Conservation (phyloP, 1,140 invertebrate genomes). For the Psilanteris sp. region DNA sequence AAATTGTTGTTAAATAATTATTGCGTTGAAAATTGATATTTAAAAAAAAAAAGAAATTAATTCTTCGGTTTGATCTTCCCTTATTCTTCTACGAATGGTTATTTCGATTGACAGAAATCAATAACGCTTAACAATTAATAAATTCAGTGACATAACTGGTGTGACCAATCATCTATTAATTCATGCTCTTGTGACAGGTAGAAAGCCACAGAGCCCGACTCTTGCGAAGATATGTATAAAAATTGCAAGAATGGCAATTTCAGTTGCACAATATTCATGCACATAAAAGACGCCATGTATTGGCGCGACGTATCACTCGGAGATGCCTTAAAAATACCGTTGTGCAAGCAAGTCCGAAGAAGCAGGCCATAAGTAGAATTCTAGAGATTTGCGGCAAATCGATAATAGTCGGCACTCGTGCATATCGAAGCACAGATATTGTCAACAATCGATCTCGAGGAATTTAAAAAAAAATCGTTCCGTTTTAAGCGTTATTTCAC, state of each 20-base stretch:
- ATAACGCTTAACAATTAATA: conserved; percentile 51
- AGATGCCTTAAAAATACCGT: conserved; percentile 64
- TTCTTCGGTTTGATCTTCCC: too few species aligned
- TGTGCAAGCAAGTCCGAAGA: conserved; percentile 57
- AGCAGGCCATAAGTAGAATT: conserved; percentile 62
- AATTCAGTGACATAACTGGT: conserved; percentile 18
- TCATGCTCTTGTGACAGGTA: conserved; percentile 1
- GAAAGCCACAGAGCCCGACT: neutral
- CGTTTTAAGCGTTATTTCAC: too few species aligned
- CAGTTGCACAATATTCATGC: conserved; percentile 37
- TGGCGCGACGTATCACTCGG: conserved; percentile 44
- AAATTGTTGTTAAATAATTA: too few species aligned
- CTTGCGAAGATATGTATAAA: conserved; percentile 10
- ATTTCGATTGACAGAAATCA: conserved; percentile 15
- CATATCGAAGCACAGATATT: conserved; percentile 46
- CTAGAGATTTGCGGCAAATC: conserved; percentile 60
- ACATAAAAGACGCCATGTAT: conserved; percentile 30
- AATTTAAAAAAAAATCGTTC: conserved; percentile 16
- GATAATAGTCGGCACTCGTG: conserved; percentile 57
- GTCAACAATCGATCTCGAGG: conserved; percentile 21
- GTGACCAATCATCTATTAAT: conserved; percentile 26
- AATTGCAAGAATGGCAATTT: conserved; percentile 39
- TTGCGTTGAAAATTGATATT: too few species aligned
- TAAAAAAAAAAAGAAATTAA: too few species aligned
- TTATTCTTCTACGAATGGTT: too few species aligned